Evolutionary conservation across 2,888 invertebrate genomes (phyloP), one percentile per base, ranked within the genome.

Genomic region (Sphaerophoria taeniata): DNA sequence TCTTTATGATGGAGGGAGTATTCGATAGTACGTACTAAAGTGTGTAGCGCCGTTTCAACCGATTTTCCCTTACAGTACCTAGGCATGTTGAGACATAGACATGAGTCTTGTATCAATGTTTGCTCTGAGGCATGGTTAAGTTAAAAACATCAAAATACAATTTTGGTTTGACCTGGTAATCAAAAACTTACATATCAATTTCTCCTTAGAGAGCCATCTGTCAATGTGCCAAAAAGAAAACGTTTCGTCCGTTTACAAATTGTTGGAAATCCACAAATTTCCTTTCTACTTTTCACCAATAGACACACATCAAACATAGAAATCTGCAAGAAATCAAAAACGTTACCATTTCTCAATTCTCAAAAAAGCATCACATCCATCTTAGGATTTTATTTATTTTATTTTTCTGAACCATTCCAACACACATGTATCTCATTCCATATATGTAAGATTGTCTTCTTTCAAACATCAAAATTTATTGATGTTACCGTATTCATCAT

Each of bases 401-500:
- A 39, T 49, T 51, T 24, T 43, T 60, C 43, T 60, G 16, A 43
- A 11, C 2, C 39, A 24, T 24, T 58, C 34, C 39, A 36, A 11
- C 36, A 16, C 36, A 58, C 34, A 56, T 11, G 34, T 2, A 7
- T n/a, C 5, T n/a, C 6, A 3, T 4, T 4, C 2, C n/a, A 14
- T 47, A n/a, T 47, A 9, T 12, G 34, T 9, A 67, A 67, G 56
- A 51, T 75, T 63, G 72, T 77, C 72, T 82, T 51, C 49, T 80
- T 69, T 69, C 7, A 85, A 81, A 76, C 75, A 85, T 80, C 76
- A 76, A 80, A 55, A 80, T 73, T 85, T 85, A 85, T 85, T 81
- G 69, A 81, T 85, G 81, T 77, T 77, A 85, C 73, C 85, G 65
- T 73, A 85, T 85, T 85, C 85, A 85, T 85, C 85, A 60, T 31